These are phyloP conservation scores for Grapholita molesta DNA, from an alignment of 1,140 invertebrate species.

Conservation along the genomic window DNA sequence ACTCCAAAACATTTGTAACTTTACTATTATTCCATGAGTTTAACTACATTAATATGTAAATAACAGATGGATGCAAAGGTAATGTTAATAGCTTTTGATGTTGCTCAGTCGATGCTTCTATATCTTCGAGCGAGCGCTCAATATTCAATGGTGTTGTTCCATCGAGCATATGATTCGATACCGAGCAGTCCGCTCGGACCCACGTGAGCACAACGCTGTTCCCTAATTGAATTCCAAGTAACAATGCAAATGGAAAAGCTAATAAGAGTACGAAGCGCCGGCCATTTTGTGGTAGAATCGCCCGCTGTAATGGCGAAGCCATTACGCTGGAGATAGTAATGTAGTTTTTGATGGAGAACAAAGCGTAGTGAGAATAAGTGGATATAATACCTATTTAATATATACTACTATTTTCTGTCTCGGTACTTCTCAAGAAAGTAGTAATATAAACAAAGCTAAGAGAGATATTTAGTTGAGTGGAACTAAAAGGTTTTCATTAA, in stretches of 20 bases:
- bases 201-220: neutral
- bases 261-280: neutral
- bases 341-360: conserved; percentile 5
- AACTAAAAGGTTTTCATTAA: neutral
- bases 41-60: too few species aligned
- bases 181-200: neutral
- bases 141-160: conserved; percentile 5
- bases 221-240: conserved; percentile 7
- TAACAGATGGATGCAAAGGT: neutral
- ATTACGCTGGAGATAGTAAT: neutral
- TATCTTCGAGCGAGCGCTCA: neutral
- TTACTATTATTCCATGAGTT: too few species aligned
- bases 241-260: conserved; percentile 13
- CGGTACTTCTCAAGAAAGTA: neutral
- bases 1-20: too few species aligned
- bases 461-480: neutral
- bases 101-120: neutral
- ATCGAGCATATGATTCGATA: neutral
- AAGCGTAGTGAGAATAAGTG: neutral
- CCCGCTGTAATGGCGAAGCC: neutral
- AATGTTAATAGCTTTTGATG: neutral
- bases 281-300: neutral
- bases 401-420: neutral
- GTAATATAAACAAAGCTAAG: neutral
- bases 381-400: neutral